These are phyloP conservation scores for Galerucella calmariensis DNA, from an alignment of 2,888 invertebrate genomes.

Conservation along the genomic window DNA sequence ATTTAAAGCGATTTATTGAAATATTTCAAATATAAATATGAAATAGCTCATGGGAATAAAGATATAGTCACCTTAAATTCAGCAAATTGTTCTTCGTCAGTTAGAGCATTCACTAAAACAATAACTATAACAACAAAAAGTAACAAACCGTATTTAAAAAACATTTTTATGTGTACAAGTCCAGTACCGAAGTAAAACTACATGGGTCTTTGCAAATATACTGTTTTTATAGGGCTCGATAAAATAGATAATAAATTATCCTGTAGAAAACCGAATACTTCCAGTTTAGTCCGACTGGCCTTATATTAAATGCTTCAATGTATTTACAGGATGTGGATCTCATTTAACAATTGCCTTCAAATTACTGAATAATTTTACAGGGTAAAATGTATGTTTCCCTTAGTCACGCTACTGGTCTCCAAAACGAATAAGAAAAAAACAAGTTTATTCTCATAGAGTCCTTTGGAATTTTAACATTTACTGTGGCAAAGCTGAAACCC, in stretches of 20 bases:
- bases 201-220: neutral
- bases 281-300: neutral
- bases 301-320: neutral
- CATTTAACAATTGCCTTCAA: neutral
- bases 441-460: no score
- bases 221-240: neutral
- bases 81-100: slow-evolving; percentile 14
- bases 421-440: no score
- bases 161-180: slow-evolving; percentile 26
- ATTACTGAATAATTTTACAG: neutral
- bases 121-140: neutral
- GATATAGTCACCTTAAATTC: slow-evolving; percentile 6
- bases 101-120: neutral
- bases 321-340: neutral
- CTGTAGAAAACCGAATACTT: neutral
- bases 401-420: no score
- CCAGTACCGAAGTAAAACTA: neutral
- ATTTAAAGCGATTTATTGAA: no score
- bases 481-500: no score
- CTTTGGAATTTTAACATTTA: no score
- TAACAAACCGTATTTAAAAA: neutral
- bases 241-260: neutral
- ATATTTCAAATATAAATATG: neutral
- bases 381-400: neutral
- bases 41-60: neutral